Base-by-base conservation (phyloP, 2,888 invertebrate species). In the Notodonta ziczac region DNA sequence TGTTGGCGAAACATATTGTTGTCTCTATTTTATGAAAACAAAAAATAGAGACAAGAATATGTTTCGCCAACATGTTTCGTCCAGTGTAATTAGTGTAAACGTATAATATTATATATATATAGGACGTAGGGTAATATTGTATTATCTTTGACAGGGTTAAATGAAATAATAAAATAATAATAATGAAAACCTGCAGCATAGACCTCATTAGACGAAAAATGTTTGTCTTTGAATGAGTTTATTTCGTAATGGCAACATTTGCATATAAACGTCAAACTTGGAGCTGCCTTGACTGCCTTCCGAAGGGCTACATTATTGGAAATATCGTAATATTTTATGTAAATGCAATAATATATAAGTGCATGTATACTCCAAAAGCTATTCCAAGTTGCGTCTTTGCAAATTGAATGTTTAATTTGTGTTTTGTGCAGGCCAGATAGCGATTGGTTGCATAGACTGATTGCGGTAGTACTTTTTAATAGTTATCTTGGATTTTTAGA, bases 381-480 rank as follows among this genome's bases (percentile, higher is more conserved):
- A 48, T 61, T 44, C 58, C 62, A 48, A 64, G 64, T 60, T 16
- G 67, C 69, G 70, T 71, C 60, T 61, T 61, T 61, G 67, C 74
- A 64, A 72, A 77, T 58, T 76, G 70, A 53, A 63, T 66, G 59
- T 57, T 60, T 62, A 60, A 59, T 70, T 66, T 57, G 61, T 63
- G 57, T 66, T 62, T 67, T 60, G 60, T 46, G 65, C 56, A 71
- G 63, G 67, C 71, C 71, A 73, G 59, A 76, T 64, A 76, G 72
- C 67, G 70, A 71, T 70, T 71, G 59, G 63, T 59, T 63, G 57
- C 64, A 61, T 61, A 74, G 70, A 65, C 69, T 71, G 59, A 66
- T 62, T 63, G 64, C 72, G 66, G 72, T 71, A 70, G 60, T 62
- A 66, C 70, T 65, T 68, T 66, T 61, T 63, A 56, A 65, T 57